phyloP scores from a whole-genome alignment of 2,888 invertebrate species.

The Hydriomena furcata region DNA sequence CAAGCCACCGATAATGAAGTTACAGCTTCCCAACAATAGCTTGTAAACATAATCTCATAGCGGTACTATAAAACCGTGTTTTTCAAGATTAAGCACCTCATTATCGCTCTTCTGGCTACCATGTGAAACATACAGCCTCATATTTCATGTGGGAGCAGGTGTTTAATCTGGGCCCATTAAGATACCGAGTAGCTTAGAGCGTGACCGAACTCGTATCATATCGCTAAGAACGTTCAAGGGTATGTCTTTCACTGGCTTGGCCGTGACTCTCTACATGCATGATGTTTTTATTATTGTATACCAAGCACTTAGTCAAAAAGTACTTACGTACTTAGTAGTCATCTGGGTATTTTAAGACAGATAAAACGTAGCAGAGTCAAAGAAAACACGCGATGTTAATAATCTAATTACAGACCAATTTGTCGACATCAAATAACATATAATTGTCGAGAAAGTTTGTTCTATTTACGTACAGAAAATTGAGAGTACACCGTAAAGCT shows the following conservation, averaged over 20 bases:
- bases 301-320: not conserved
- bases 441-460: constrained; percentile 11
- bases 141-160: constrained; percentile 14
- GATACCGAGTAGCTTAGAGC: not conserved
- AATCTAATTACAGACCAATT: constrained; percentile 4
- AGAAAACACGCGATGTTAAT: not conserved
- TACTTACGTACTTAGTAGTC: too few relatives aligned
- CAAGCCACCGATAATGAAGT: too few relatives aligned
- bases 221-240: constrained; percentile 4
- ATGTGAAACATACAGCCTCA: constrained; percentile 9
- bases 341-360: too few relatives aligned
- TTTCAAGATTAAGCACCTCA: constrained; percentile 17
- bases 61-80: too few relatives aligned
- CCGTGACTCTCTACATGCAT: not conserved
- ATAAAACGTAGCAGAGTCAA: not conserved
- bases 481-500: too few relatives aligned
- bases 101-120: constrained; percentile 6
- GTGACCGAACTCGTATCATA: constrained; percentile 9
- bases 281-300: not conserved
- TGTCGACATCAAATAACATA: constrained; percentile 3
- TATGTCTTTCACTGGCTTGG: not conserved
- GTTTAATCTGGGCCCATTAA: constrained; percentile 15
- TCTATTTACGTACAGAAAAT: constrained; percentile 1
- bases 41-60: too few relatives aligned
- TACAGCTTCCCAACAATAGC: too few relatives aligned